phyloP scores from a whole-genome alignment of 2,888 invertebrate species.

The Ophion ventricosus region DNA sequence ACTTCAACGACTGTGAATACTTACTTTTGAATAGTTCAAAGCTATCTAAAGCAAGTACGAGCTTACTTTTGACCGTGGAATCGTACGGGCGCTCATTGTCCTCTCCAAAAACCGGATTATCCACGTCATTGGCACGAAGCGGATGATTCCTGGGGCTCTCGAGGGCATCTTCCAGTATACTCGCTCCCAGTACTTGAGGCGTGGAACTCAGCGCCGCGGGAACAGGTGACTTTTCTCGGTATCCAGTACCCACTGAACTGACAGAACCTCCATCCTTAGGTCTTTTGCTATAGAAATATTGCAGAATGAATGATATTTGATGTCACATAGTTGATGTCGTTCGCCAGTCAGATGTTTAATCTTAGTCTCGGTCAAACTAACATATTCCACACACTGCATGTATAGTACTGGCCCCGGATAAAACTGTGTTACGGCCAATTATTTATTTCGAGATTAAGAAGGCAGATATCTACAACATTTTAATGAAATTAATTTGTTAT shows the following conservation, averaged over 20 bases:
- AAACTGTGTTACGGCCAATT: neutral
- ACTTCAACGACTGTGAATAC: neutral
- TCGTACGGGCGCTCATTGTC: constrained; percentile 82
- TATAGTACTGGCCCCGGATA: no score
- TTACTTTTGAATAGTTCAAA: neutral
- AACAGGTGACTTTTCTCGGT: constrained; percentile 80
- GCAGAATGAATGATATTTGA: neutral
- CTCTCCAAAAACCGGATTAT: constrained; percentile 83
- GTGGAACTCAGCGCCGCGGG: constrained; percentile 79
- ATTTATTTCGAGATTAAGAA: no score
- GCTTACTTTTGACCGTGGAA: constrained; percentile 86
- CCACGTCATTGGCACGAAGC: constrained; percentile 83
- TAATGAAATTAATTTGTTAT: no score
- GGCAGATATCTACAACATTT: no score
- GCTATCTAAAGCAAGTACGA: neutral
- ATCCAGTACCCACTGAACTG: constrained; percentile 80
- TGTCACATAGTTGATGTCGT: no score
- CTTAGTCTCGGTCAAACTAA: no score
- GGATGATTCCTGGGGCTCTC: constrained; percentile 82
- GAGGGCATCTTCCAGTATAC: constrained; percentile 82
- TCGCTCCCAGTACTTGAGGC: constrained; percentile 85
- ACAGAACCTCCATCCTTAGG: constrained; percentile 79
- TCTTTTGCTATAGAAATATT: constrained; percentile 73
- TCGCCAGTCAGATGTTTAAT: no score
- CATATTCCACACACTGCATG: no score